Base-by-base conservation (phyloP, 2,888 invertebrate species). In the Netelia virgata region DNA sequence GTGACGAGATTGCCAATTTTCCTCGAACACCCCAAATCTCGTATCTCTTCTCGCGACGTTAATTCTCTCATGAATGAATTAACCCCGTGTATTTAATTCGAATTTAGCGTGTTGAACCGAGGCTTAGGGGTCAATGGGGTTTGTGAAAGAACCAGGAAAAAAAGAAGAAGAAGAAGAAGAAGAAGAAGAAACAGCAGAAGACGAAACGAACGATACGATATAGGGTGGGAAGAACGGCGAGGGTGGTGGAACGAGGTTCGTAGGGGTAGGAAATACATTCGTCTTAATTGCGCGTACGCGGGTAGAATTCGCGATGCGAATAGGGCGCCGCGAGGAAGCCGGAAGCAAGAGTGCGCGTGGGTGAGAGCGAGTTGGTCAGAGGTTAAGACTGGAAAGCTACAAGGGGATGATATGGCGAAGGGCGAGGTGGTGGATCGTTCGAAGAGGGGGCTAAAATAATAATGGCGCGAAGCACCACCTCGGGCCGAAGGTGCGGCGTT, bases 221-320 rank as follows among this genome's bases (percentile, higher is more conserved):
- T 43, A 69, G n/a, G 57, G 70, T 50, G 14, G 28, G 28, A 23
- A 55, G 36, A 23, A 14, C 43, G 2, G 20, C 6, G 8, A 16
- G 23, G 11, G 75, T 47, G 47, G 47, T 47, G 6, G 36, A 36
- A 36, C 47, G 68, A 55, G 20, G 20, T 16, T 74, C 55, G 57
- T 75, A 75, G 59, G 43, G 70, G 41, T 16, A 18, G 9, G 72
- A 41, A 73, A 36, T n/a, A 77, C 77, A 82, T 82, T 64, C 77
- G 84, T 81, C 81, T 81, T 82, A 77, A 84, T 84, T 84, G 84
- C 84, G 70, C 73, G 73, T 81, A 84, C 73, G 77, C 73, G 77
- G 64, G 76, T 57, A n/a, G 28, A 18, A 66, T 28, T 82, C 59
- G 61, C 61, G 83, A 83, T 77, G 70, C 63, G 78, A 74, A 86